Conservation (phyloP, 2,888 invertebrate genomes). For the Perizoma affinitatum region DNA sequence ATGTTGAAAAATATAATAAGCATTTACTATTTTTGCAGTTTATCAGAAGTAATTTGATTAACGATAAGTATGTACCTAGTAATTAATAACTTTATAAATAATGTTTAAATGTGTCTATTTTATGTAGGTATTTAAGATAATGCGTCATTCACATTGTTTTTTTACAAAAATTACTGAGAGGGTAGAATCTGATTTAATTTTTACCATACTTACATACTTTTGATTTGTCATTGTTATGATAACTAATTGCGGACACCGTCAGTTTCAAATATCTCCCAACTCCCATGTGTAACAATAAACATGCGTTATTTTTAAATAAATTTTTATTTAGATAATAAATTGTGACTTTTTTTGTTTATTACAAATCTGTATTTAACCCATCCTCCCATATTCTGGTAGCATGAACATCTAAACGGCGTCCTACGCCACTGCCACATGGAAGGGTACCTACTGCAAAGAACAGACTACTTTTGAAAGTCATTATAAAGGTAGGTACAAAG, state of each 20-base stretch:
- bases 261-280: conserved; percentile 55
- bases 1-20: conserved; percentile 39
- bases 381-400: too few species aligned
- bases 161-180: conserved; percentile 58
- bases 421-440: too few species aligned
- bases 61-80: conserved; percentile 33
- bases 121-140: conserved; percentile 34
- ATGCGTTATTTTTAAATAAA: conserved; percentile 69
- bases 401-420: too few species aligned
- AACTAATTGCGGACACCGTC: conserved; percentile 58
- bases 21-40: conserved; percentile 36
- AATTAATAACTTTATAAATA: conserved; percentile 40
- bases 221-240: conserved; percentile 60
- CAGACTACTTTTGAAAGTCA: too few species aligned
- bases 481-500: too few species aligned
- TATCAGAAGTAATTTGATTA: conserved; percentile 24
- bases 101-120: conserved; percentile 28
- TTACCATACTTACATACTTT: conserved; percentile 41
- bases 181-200: conserved; percentile 71
- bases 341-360: conserved; percentile 49
- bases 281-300: conserved; percentile 63
- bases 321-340: conserved; percentile 65
- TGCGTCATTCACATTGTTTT: conserved; percentile 50
- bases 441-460: too few species aligned
- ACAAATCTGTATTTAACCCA: too few species aligned